phyloP scores from a whole-genome alignment of 2,113 vertebrate species.

The Rhynchopsitta pachyrhyncha region DNA sequence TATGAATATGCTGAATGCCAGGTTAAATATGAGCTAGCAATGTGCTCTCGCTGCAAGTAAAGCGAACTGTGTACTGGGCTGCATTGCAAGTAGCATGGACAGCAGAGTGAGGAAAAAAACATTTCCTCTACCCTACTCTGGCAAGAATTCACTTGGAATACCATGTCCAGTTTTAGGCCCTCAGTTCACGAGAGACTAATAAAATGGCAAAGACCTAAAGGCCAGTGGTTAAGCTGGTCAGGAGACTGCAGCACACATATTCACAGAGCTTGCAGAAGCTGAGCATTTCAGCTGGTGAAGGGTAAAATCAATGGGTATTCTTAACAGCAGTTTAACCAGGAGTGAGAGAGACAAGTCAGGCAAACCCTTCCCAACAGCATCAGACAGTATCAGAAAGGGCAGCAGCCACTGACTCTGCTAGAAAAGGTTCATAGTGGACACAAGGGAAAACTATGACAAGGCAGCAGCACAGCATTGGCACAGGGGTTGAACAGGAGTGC shows the following conservation, averaged over 20 bases:
- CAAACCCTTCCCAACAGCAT: neutral
- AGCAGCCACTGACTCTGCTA: neutral
- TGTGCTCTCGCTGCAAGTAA: neutral
- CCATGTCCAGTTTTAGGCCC: neutral
- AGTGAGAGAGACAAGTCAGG: neutral
- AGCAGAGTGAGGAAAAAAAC: neutral
- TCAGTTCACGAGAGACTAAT: neutral
- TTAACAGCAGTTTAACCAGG: neutral
- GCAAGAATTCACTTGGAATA: neutral
- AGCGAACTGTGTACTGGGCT: neutral
- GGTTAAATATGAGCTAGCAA: neutral
- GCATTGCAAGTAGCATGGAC: neutral
- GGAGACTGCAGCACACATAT: neutral
- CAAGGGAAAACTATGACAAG: neutral
- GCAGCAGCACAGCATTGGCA: fast-evolving
- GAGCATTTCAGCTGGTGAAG: neutral
- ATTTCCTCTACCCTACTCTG: neutral
- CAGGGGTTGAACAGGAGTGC: neutral
- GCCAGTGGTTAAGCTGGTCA: neutral
- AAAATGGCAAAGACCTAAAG: neutral
- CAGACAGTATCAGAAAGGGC: neutral
- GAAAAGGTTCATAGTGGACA: neutral
- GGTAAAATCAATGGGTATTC: neutral
- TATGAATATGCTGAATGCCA: neutral
- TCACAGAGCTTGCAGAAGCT: neutral